Evolutionary conservation across 2,888 invertebrate genomes (phyloP).

Genomic region (Agriopis leucophaearia): DNA sequence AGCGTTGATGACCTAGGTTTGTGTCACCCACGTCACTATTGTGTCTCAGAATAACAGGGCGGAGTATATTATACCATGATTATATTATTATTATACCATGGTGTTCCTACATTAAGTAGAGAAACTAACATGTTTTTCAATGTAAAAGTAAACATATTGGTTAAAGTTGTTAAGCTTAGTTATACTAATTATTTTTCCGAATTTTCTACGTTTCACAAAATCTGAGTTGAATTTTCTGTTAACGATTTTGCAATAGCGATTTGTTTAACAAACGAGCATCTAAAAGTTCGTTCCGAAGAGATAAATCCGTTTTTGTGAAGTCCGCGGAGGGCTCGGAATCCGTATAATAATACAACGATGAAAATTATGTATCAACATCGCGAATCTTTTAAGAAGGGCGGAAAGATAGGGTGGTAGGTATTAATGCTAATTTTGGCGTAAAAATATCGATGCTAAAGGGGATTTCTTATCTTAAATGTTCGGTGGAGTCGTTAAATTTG

Average conservation of each 20-base stretch:
- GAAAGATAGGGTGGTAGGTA: conserved; percentile 38
- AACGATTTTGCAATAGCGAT: conserved; percentile 39
- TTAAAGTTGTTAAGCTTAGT: too few species aligned
- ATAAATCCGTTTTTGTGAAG: conserved; percentile 38
- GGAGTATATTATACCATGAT: too few species aligned
- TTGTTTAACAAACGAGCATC: conserved; percentile 44
- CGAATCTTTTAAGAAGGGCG: conserved; percentile 46
- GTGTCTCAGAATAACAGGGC: too few species aligned
- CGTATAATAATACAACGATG: conserved; percentile 45
- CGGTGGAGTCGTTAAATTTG: conserved; percentile 22
- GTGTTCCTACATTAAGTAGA: too few species aligned
- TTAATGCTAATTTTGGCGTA: conserved; percentile 49
- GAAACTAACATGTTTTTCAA: too few species aligned
- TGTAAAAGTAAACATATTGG: too few species aligned
- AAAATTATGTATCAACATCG: conserved; percentile 50
- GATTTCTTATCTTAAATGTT: conserved; percentile 32
- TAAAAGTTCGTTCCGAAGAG: conserved; percentile 35
- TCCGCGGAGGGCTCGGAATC: conserved; percentile 37
- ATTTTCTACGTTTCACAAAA: background rate
- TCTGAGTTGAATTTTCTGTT: conserved; percentile 39
- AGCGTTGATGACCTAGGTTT: too few species aligned
- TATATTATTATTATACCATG: too few species aligned
- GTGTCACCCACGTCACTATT: too few species aligned
- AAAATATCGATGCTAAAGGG: conserved; percentile 36
- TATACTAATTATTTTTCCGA: too few species aligned